Conservation (phyloP, 2,113 vertebrate genomes). For the Origma solitaria region DNA sequence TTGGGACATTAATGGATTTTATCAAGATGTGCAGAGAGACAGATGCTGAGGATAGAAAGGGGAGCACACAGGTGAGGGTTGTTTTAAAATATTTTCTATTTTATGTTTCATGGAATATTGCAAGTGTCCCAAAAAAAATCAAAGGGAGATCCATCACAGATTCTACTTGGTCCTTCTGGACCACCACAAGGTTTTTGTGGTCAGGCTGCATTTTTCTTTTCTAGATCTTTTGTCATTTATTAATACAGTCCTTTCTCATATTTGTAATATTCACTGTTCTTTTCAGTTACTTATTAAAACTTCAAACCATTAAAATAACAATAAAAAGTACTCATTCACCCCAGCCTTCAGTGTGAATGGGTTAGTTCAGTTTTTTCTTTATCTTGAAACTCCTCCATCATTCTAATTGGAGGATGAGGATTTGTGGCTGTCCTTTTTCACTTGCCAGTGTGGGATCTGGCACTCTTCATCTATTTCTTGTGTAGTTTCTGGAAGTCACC, state of each 20-base stretch:
- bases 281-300: not conserved
- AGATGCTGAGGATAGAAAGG: not conserved
- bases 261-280: not conserved
- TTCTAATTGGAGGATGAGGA: not conserved
- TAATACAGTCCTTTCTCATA: not conserved
- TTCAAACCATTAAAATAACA: not conserved
- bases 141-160: not conserved
- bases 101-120: not conserved
- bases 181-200: not conserved
- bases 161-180: not conserved
- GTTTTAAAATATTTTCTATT: not conserved
- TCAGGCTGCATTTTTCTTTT: not conserved
- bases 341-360: not conserved
- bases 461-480: not conserved
- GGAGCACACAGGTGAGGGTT: not conserved
- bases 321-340: not conserved
- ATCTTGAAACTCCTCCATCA: not conserved
- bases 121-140: not conserved
- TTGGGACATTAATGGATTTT: not conserved
- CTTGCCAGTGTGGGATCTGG: not conserved
- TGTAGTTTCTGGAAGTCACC: not conserved
- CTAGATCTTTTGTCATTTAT: not conserved
- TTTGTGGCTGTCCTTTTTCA: not conserved
- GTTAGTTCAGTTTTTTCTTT: not conserved
- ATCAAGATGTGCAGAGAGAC: not conserved